Evolutionary conservation across 2,888 invertebrate species (phyloP).

Genomic region (Achlya flavicornis): DNA sequence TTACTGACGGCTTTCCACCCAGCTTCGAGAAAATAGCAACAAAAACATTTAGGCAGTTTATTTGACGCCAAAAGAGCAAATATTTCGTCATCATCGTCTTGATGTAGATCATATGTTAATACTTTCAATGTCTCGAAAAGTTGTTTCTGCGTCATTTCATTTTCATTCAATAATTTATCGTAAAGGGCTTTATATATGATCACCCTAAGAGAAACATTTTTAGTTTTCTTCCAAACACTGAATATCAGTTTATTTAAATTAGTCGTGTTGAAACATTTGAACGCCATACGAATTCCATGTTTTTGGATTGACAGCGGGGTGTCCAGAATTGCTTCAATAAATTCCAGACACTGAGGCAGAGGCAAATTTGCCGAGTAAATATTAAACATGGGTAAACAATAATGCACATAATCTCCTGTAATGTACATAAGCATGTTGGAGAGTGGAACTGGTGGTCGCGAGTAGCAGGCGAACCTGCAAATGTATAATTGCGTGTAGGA

Average conservation of each 20-base stretch:
- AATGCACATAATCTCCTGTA: slow-evolving; percentile 56
- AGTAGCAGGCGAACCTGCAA: slow-evolving; percentile 48
- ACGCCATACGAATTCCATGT: slow-evolving; percentile 59
- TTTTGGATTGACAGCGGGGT: slow-evolving; percentile 59
- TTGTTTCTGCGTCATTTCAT: slow-evolving; percentile 29
- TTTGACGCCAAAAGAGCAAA: slow-evolving; percentile 37
- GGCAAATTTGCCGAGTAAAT: slow-evolving; percentile 51
- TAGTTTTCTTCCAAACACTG: slow-evolving; percentile 51
- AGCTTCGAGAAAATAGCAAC: slow-evolving; percentile 37
- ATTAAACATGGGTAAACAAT: slow-evolving; percentile 52
- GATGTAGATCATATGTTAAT: slow-evolving; percentile 44
- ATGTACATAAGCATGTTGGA: slow-evolving; percentile 43
- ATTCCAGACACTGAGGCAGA: slow-evolving; percentile 38
- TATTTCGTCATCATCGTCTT: slow-evolving; percentile 54
- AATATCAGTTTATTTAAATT: slow-evolving; percentile 42
- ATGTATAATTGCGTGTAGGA: slow-evolving; percentile 50
- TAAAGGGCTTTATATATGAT: slow-evolving; percentile 49
- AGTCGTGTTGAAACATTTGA: slow-evolving; percentile 47
- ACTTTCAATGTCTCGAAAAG: slow-evolving; percentile 49
- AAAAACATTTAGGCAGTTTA: slow-evolving; percentile 38
- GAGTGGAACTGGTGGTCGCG: slow-evolving; percentile 57
- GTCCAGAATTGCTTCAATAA: slow-evolving; percentile 48
- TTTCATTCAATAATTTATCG: slow-evolving; percentile 36
- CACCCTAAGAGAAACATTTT: slow-evolving; percentile 53
- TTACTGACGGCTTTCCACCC: slow-evolving; percentile 49